A percentile compares a stretch with the other conserved stretches of the same genome.
Conservation (phyloP, 2,797 vertebrate species). For the Malurus leucopterus region DNA sequence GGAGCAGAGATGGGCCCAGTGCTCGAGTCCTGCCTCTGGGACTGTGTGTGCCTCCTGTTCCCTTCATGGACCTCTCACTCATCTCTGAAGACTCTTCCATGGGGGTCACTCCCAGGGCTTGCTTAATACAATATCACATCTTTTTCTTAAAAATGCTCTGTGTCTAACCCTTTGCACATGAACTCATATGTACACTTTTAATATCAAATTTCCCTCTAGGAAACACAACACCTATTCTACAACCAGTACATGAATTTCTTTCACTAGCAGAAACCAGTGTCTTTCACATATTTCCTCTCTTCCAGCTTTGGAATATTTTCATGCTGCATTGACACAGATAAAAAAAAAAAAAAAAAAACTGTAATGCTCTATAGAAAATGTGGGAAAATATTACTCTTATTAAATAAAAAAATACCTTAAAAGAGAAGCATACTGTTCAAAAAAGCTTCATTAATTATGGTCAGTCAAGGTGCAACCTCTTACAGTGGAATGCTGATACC, state of each 20-base stretch:
- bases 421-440: not conserved
- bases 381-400: not conserved
- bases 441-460: not conserved
- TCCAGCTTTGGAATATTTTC: not conserved
- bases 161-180: not conserved
- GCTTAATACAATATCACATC: not conserved
- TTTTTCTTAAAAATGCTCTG: not conserved
- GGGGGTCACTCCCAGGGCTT: not conserved
- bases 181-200: not conserved
- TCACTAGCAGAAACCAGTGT: not conserved
- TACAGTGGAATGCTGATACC: not conserved
- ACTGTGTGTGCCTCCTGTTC: rapidly evolving
- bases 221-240: not conserved
- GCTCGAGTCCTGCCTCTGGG: not conserved
- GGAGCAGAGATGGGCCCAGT: not conserved
- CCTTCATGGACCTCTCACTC: not conserved
- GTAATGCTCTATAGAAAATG: not conserved
- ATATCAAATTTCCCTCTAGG: not conserved
- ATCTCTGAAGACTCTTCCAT: not conserved
- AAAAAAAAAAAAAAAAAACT: not conserved
- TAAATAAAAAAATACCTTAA: not conserved
- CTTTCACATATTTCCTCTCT: not conserved
- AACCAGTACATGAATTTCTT: not conserved
- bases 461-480: not conserved
- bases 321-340: not conserved